Evolutionary conservation across 2,888 invertebrate species (phyloP).

Genomic region (Phanerotoma sp.): DNA sequence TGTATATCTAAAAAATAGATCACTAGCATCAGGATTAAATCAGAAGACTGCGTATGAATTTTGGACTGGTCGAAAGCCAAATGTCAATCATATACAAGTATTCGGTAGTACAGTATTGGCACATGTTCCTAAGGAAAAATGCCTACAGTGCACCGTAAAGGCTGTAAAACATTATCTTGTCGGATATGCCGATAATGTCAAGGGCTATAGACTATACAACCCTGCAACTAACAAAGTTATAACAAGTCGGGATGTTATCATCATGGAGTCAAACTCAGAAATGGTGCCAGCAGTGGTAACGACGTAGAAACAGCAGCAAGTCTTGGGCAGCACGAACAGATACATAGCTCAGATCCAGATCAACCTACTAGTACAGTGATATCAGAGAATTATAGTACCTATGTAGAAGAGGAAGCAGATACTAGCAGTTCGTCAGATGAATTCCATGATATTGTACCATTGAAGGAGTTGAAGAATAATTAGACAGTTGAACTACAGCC

Average conservation of each 20-base stretch:
- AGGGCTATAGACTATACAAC: constrained; percentile 13
- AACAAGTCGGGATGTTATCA: background rate
- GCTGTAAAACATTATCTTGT: constrained; percentile 25
- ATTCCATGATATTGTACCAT: too few species aligned
- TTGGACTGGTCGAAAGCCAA: constrained; percentile 31
- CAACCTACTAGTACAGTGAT: too few species aligned
- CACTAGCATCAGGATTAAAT: constrained; percentile 25
- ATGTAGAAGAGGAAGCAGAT: too few species aligned
- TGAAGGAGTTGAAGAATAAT: too few species aligned
- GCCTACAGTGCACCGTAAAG: constrained; percentile 28
- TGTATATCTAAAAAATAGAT: constrained; percentile 30
- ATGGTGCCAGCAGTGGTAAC: too few species aligned
- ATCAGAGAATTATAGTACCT: too few species aligned
- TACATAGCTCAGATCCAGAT: too few species aligned
- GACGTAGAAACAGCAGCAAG: too few species aligned
- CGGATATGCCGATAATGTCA: constrained; percentile 20
- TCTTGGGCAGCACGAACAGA: too few species aligned
- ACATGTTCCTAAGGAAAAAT: constrained; percentile 28
- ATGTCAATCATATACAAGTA: constrained; percentile 26
- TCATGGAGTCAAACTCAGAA: too few species aligned
- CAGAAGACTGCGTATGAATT: constrained; percentile 31
- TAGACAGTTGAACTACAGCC: too few species aligned
- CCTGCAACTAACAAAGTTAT: background rate
- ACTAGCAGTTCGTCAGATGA: too few species aligned
- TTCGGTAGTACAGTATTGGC: constrained; percentile 34